These are phyloP conservation scores for Drosophila persimilis DNA, from an alignment of 1,140 invertebrate genomes.

Conservation along the genomic window DNA sequence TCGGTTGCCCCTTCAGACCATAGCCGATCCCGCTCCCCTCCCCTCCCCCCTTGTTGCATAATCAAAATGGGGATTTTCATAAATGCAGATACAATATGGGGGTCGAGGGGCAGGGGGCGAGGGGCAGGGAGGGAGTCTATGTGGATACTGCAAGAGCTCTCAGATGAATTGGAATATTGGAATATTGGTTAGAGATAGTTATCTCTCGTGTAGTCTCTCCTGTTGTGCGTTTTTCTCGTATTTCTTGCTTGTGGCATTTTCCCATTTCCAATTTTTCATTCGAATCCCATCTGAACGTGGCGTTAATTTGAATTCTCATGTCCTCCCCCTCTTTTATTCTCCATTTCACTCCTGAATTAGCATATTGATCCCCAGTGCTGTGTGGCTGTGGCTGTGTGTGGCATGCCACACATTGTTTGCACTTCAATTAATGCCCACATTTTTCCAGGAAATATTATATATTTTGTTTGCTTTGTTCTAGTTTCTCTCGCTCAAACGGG, in stretches of 20 bases:
- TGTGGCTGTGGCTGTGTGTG: conserved; percentile 20
- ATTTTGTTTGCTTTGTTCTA: neutral
- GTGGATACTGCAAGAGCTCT: too few relatives aligned
- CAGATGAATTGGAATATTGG: conserved; percentile 57
- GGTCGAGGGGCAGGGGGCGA: too few relatives aligned
- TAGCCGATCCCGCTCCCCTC: neutral
- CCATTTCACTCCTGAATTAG: conserved; percentile 39
- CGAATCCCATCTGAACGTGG: conserved; percentile 16
- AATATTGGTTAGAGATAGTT: conserved; percentile 58
- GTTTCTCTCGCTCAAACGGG: too few relatives aligned
- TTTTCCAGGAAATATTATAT: neutral
- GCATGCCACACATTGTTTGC: conserved; percentile 39
- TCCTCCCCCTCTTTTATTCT: conserved; percentile 5
- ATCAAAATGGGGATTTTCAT: conserved; percentile 68
- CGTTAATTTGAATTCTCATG: conserved; percentile 65
- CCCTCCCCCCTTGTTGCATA: conserved; percentile 46
- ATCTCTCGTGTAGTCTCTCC: too few relatives aligned
- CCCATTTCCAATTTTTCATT: conserved; percentile 37
- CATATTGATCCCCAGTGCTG: conserved; percentile 39
- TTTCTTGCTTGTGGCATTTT: conserved; percentile 9
- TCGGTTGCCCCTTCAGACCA: conserved; percentile 19
- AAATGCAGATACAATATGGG: conserved; percentile 58
- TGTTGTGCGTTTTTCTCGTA: neutral
- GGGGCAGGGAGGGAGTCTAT: too few relatives aligned
- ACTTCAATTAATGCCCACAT: conserved; percentile 55